A percentile compares a stretch with the other conserved stretches of the same genome.
phyloP scores from a whole-genome alignment of 2,113 vertebrate genomes.

The Trinectes maculatus region DNA sequence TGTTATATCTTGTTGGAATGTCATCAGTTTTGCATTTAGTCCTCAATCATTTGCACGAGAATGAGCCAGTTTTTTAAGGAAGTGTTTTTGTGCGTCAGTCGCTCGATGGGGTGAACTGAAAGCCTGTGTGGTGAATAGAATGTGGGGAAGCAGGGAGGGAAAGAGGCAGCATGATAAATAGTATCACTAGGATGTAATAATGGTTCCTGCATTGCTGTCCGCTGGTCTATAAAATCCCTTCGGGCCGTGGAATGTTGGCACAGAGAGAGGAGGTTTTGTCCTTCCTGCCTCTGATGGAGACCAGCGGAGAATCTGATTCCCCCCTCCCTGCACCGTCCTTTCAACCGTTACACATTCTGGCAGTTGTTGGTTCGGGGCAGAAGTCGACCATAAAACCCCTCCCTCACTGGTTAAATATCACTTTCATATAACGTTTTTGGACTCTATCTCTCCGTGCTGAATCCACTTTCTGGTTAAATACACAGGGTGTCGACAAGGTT shows the following conservation, averaged over 20 bases:
- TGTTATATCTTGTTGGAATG: conserved; percentile 60
- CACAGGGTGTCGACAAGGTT: neutral
- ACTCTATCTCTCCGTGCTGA: neutral
- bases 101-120: conserved; percentile 60
- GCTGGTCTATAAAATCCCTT: conserved; percentile 82
- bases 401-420: conserved; percentile 13
- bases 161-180: conserved; percentile 72
- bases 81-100: conserved; percentile 39
- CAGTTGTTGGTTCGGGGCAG: conserved; percentile 41
- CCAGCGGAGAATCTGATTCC: conserved; percentile 53
- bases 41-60: conserved; percentile 70
- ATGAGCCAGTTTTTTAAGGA: conserved; percentile 37
- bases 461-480: neutral
- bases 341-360: conserved; percentile 53
- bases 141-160: conserved; percentile 9
- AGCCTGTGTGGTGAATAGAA: conserved; percentile 51
- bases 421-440: conserved; percentile 13
- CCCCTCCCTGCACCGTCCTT: conserved; percentile 3
- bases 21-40: conserved; percentile 51
- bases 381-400: conserved; percentile 29
- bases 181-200: conserved; percentile 79
- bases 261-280: conserved; percentile 70
- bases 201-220: conserved; percentile 79
- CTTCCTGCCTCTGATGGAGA: conserved; percentile 62
- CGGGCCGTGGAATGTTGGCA: conserved; percentile 79